Percentiles rank a stretch among this genome's conserved stretches.
Evolutionary conservation across 1,140 invertebrate genomes (phyloP).

Genomic region (Laupala kohalensis): DNA sequence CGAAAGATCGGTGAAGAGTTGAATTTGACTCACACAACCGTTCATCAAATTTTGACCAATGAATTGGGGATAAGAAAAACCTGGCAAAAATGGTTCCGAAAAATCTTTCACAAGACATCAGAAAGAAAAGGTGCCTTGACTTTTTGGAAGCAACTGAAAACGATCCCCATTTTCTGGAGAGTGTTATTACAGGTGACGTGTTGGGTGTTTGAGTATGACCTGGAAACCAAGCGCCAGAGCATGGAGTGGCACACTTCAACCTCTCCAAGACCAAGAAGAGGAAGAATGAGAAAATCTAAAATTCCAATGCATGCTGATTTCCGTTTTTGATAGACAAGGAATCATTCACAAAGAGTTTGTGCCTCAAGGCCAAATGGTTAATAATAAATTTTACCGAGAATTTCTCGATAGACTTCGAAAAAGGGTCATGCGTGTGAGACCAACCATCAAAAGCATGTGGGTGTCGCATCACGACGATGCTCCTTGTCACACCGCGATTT

Average conservation of each 20-base stretch:
- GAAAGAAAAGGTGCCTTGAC: conserved; percentile 13
- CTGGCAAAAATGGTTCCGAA: conserved; percentile 14
- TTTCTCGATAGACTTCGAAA: conserved; percentile 9
- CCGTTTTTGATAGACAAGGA: conserved; percentile 14
- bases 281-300: conserved; percentile 6
- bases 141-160: conserved; percentile 10
- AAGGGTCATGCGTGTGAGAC: conserved; percentile 12
- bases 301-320: conserved; percentile 16
- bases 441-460: conserved; percentile 12
- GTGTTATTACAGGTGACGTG: conserved; percentile 20
- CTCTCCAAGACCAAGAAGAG: conserved; percentile 13
- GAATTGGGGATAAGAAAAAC: conserved; percentile 16
- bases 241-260: conserved; percentile 12
- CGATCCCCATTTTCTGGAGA: conserved; percentile 12
- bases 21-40: conserved; percentile 15
- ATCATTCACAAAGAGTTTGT: conserved; percentile 17
- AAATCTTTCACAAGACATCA: conserved; percentile 4
- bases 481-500: conserved; percentile 14
- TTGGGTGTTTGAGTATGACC: conserved; percentile 20
- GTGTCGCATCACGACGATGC: conserved; percentile 12
- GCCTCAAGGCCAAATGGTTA: conserved; percentile 11
- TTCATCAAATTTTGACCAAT: conserved; percentile 19
- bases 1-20: conserved; percentile 10
- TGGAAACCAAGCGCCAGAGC: conserved; percentile 15
- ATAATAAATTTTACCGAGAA: conserved; percentile 2